These are phyloP conservation scores for Notiomystis cincta DNA, from an alignment of 2,113 vertebrate species.

Conservation along the genomic window DNA sequence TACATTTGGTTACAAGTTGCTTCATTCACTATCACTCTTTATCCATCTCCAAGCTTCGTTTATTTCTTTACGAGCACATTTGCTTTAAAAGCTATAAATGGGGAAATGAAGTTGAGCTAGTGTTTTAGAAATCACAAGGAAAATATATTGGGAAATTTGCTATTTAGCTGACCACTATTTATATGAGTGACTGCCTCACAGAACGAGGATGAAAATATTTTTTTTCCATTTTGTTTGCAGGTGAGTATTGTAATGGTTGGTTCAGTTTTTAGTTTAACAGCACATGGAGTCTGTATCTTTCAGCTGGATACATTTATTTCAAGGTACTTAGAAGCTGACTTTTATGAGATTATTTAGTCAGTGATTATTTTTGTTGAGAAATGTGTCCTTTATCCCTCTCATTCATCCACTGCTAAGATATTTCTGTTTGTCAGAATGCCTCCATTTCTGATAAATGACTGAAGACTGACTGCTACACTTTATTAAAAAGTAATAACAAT, in stretches of 20 bases:
- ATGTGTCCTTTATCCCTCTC: slow-evolving; percentile 81
- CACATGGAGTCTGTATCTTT: slow-evolving; percentile 64
- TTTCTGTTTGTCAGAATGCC: slow-evolving; percentile 84
- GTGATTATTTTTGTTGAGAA: slow-evolving; percentile 82
- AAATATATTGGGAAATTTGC: background rate
- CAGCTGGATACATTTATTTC: slow-evolving; percentile 74
- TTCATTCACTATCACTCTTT: background rate
- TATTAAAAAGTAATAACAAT: slow-evolving; percentile 99
- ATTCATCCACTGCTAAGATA: slow-evolving; percentile 80
- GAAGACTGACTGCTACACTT: slow-evolving; percentile 97
- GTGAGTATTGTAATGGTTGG: slow-evolving; percentile 49
- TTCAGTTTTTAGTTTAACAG: slow-evolving; percentile 64
- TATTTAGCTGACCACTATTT: background rate
- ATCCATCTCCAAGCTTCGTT: background rate
- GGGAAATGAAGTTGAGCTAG: background rate
- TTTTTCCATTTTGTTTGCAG: background rate
- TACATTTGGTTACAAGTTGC: background rate
- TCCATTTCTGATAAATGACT: slow-evolving; percentile 92
- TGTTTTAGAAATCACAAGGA: background rate
- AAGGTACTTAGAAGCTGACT: slow-evolving; percentile 79
- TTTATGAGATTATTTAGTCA: slow-evolving; percentile 80
- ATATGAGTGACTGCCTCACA: background rate
- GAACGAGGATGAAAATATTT: background rate
- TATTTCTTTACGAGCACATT: background rate
- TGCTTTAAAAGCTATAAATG: background rate